phyloP scores from a whole-genome alignment of 2,797 vertebrate species.

The Enteromius thamalakanensis region DNA sequence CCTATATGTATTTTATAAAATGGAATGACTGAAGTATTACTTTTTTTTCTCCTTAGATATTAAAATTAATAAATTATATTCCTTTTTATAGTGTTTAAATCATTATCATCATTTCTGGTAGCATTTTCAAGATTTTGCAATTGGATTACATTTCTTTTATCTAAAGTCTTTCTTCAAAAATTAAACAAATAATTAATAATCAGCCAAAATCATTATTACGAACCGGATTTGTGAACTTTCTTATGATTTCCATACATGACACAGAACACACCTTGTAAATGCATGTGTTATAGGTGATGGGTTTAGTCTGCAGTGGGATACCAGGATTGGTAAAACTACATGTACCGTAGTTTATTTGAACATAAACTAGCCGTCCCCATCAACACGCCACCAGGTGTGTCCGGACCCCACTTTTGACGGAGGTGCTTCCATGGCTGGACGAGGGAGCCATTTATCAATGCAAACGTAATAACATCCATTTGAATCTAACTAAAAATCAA shows the following conservation, averaged over 20 bases:
- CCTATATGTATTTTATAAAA: background rate
- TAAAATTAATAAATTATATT: too few species aligned
- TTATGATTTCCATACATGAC: background rate
- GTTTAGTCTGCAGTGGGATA: constrained; percentile 38
- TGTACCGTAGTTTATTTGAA: background rate
- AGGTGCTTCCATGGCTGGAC: constrained; percentile 85
- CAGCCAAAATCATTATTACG: background rate
- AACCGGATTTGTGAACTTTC: background rate
- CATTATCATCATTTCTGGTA: background rate
- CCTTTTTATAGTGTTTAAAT: too few species aligned
- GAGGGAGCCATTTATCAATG: constrained; percentile 96
- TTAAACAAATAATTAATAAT: background rate
- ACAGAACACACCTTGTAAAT: too few species aligned
- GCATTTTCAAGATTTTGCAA: background rate
- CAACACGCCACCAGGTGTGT: constrained; percentile 86
- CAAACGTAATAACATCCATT: constrained; percentile 99
- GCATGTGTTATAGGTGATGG: constrained; percentile 11
- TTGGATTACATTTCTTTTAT: background rate
- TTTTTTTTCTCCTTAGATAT: too few species aligned
- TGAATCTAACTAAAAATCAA: constrained; percentile 99
- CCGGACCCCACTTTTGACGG: constrained; percentile 85
- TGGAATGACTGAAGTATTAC: background rate
- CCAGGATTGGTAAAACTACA: constrained; percentile 18
- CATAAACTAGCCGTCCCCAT: constrained; percentile 77
- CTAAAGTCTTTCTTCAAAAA: background rate